Conservation (phyloP, 30 jellyfish, hydroid and myxozoan species). For the Aurelia aurita region DNA sequence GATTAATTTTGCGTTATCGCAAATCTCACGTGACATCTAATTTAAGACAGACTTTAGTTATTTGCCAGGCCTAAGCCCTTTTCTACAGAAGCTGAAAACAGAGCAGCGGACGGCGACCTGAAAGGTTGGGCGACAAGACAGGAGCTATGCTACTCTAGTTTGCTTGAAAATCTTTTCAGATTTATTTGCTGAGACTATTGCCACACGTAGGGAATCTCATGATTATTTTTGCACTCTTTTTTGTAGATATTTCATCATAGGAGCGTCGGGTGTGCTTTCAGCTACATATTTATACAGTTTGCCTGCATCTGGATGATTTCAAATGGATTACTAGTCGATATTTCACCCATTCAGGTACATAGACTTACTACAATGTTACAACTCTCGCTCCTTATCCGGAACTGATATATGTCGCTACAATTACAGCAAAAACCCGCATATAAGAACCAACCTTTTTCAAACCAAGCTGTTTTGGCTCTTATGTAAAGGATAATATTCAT, state of each 20-base stretch:
- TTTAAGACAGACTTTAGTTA: too few species aligned
- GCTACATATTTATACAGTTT: constrained; percentile 95
- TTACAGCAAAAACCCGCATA: too few species aligned
- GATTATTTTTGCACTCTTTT: neutral
- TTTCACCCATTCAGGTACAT: too few species aligned
- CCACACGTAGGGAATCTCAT: neutral
- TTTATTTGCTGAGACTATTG: neutral
- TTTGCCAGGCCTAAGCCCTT: neutral
- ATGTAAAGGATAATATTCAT: too few species aligned
- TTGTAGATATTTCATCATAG: constrained; percentile 84
- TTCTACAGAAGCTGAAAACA: neutral
- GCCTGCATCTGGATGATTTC: constrained; percentile 59
- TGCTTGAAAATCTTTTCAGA: too few species aligned
- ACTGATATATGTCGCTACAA: neutral
- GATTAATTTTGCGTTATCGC: too few species aligned
- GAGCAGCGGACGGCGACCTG: neutral
- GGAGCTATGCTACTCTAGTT: too few species aligned
- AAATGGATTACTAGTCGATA: neutral
- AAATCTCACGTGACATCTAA: too few species aligned
- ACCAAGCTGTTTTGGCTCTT: too few species aligned
- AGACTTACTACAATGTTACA: neutral
- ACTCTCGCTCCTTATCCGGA: neutral
- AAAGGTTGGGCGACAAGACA: neutral
- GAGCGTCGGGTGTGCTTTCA: constrained; percentile 89
- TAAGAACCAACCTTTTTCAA: too few species aligned